Conservation (phyloP, 2,888 invertebrate species). For the Synanthedon andrenaeformis region DNA sequence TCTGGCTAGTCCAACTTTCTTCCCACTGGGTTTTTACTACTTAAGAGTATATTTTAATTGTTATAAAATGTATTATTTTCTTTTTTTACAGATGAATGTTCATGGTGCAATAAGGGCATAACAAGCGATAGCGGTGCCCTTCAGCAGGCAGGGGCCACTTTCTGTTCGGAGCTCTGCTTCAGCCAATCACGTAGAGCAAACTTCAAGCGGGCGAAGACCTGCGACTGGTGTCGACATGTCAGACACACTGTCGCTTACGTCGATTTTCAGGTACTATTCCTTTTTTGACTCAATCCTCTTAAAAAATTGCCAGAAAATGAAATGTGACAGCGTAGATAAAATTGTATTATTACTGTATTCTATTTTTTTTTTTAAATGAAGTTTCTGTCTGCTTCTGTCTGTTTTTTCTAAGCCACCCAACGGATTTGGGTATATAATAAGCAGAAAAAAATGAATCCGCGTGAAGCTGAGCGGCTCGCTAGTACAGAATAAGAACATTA, state of each 20-base stretch:
- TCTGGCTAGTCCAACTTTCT: no score
- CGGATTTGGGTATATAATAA: no score
- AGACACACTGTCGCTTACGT: conserved; percentile 92
- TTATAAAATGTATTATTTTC: neutral
- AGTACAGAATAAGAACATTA: no score
- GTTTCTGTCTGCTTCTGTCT: no score
- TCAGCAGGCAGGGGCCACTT: conserved; percentile 68
- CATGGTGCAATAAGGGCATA: conserved; percentile 80
- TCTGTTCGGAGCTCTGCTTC: conserved; percentile 92
- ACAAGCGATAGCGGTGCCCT: conserved; percentile 65
- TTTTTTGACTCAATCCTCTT: neutral
- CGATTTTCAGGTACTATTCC: conserved; percentile 79
- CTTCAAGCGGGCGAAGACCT: conserved; percentile 91
- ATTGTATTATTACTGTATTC: neutral
- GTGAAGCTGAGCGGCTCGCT: no score
- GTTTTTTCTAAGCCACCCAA: no score
- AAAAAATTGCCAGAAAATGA: no score
- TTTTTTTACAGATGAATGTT: conserved; percentile 66
- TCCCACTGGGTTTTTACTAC: no score
- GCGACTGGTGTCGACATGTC: conserved; percentile 94
- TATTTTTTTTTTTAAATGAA: no score
- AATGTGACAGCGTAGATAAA: neutral
- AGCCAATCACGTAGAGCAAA: conserved; percentile 89
- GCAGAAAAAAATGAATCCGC: no score
- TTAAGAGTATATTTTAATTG: no score